Evolutionary conservation across 2,113 vertebrate species (phyloP), one percentile per base, ranked within the genome.

Genomic region (Ameiurus melas): DNA sequence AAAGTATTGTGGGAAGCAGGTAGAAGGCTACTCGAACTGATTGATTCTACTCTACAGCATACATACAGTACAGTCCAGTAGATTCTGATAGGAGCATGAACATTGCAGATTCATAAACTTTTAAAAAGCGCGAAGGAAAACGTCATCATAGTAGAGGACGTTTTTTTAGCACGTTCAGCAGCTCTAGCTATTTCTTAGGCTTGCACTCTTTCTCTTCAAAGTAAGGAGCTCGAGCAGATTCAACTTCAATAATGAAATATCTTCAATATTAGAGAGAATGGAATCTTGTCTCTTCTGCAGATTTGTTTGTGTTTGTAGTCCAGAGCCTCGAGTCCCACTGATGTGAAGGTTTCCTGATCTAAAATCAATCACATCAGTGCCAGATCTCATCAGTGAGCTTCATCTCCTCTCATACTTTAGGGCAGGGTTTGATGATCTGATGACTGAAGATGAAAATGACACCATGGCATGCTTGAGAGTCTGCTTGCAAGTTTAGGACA

Each of bases 291-390:
- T 4, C 79, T 83, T 20, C 58, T 64, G 58, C 36, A 43, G 30
- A 83, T 83, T 83, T 83, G 64, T 83, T 83, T 83, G 81, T 83
- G 81, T 83, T 64, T 83, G 81, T 83, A 62, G 36, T 83, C 81
- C 20, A 64, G 77, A 73, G 78, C 33, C 71, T 85, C 39, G 60
- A 13, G 43, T 33, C 36, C 33, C 57, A 51, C 71, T 85, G 85
- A 79, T 58, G 30, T 83, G 58, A 58, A 85, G 77, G 79, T 53
- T 51, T 43, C 78, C 66, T 73, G 75, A 89, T 86, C 55, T 75
- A 62, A 89, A 85, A 82, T 86, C 88, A 86, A 36, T 83, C 85
- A 53, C 68, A 86, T 86, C 30, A 89, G 71, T 66, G 57, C 9
- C 16, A 53, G 68, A 75, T 55, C 33, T 85, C 30, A 85, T 83